Conservation (phyloP, 1,140 invertebrate species). For the Drosophila kikkawai region DNA sequence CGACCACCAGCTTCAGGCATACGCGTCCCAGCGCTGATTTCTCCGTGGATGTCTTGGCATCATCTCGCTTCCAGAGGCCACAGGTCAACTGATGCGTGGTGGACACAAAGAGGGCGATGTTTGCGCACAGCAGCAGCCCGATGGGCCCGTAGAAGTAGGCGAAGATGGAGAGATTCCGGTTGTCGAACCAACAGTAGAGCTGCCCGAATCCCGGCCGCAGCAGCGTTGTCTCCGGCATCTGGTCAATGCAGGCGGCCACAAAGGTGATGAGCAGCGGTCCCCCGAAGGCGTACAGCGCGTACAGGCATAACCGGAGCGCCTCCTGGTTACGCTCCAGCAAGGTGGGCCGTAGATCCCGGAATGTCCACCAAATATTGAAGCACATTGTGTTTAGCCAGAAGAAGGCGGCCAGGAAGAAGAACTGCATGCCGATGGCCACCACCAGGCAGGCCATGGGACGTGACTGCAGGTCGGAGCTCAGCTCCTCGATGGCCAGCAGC, state of each 20-base stretch:
- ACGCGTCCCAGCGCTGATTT: slow-evolving; percentile 91
- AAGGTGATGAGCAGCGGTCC: slow-evolving; percentile 90
- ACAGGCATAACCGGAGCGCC: slow-evolving; percentile 90
- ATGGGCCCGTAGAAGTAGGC: slow-evolving; percentile 94
- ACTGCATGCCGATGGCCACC: slow-evolving; percentile 94
- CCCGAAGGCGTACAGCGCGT: slow-evolving; percentile 93
- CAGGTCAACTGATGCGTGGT: slow-evolving; percentile 94
- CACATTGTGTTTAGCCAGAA: slow-evolving; percentile 99
- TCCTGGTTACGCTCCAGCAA: slow-evolving; percentile 93
- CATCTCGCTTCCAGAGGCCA: slow-evolving; percentile 93
- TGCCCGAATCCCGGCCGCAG: slow-evolving; percentile 91
- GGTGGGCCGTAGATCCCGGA: slow-evolving; percentile 93
- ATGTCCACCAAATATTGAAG: slow-evolving; percentile 97
- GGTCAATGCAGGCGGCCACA: slow-evolving; percentile 89
- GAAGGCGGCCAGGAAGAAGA: slow-evolving; percentile 96
- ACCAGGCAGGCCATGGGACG: slow-evolving; percentile 88
- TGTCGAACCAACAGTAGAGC: slow-evolving; percentile 92
- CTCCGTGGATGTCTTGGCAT: slow-evolving; percentile 94
- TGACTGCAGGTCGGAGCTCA: slow-evolving; percentile 84
- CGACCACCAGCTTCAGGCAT: slow-evolving; percentile 93
- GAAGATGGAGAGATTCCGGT: slow-evolving; percentile 90
- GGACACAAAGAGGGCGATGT: slow-evolving; percentile 91
- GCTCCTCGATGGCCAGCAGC: slow-evolving; percentile 88
- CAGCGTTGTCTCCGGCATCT: slow-evolving; percentile 84
- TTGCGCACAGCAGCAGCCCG: slow-evolving; percentile 90